These are phyloP conservation scores for Noctua comes DNA, from an alignment of 2,888 invertebrate species.

Conservation along the genomic window DNA sequence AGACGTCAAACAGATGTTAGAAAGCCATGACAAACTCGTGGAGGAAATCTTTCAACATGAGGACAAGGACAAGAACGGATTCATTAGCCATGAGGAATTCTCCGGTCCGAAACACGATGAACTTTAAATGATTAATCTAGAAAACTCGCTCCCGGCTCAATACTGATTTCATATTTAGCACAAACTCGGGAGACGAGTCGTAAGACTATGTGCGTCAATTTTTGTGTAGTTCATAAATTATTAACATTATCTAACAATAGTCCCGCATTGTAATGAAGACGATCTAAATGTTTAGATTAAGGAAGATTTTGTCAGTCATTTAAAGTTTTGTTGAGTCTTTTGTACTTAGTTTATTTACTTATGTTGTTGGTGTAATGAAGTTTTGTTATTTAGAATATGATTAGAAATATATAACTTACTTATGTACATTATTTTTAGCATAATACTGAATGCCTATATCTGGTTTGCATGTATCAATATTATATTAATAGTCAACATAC, in stretches of 20 bases:
- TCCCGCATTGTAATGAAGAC: constrained; percentile 50
- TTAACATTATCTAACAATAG: constrained; percentile 36
- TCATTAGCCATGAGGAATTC: constrained; percentile 98
- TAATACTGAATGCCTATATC: constrained; percentile 43
- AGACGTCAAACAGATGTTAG: constrained; percentile 95
- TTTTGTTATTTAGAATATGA: constrained; percentile 75
- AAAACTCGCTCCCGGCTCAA: constrained; percentile 48
- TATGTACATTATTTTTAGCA: constrained; percentile 53
- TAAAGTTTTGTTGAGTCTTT: constrained; percentile 77
- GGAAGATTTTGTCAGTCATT: constrained; percentile 70
- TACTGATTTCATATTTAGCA: constrained; percentile 40
- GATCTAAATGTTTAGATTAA: constrained; percentile 57
- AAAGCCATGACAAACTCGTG: constrained; percentile 97
- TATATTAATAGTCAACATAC: constrained; percentile 45
- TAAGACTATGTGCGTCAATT: constrained; percentile 43
- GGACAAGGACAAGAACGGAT: constrained; percentile 98
- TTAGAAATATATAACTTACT: constrained; percentile 33
- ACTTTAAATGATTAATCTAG: constrained; percentile 91
- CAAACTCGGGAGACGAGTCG: constrained; percentile 45
- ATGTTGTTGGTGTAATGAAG: constrained; percentile 77
- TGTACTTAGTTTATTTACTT: constrained; percentile 83
- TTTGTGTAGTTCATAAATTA: constrained; percentile 30
- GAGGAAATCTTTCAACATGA: constrained; percentile 99
- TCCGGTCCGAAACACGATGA: constrained; percentile 99
- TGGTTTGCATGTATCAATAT: constrained; percentile 42